A percentile compares a stretch with the other conserved stretches of the same genome.
Evolutionary conservation across 1,140 invertebrate species (phyloP).

Genomic region (Polypedilum vanderplanki): DNA sequence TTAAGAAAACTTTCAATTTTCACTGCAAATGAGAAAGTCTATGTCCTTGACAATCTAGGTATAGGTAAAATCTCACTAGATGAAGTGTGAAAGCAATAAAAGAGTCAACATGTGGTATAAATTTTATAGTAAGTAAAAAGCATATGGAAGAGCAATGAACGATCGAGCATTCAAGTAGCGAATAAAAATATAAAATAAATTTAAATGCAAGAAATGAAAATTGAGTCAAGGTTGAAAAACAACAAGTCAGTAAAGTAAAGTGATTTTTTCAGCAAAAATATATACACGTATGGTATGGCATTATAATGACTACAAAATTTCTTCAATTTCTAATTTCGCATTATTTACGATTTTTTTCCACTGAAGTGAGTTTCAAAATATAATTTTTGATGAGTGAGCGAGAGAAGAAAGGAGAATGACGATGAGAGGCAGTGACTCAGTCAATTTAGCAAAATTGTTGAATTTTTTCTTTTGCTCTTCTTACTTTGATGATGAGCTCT

Average conservation of each 20-base stretch:
- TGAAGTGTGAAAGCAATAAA: not conserved
- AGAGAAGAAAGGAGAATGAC: not conserved
- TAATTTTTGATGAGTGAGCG: not conserved
- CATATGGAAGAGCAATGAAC: conserved; percentile 5
- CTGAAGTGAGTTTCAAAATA: not conserved
- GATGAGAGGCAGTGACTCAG: not conserved
- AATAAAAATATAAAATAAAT: not conserved
- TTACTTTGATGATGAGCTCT: not conserved
- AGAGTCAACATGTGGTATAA: not conserved
- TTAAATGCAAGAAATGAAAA: not conserved
- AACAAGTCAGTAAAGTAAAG: not conserved
- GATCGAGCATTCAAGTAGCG: not conserved
- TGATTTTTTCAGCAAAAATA: not conserved
- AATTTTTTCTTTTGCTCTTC: not conserved
- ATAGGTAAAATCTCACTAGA: not conserved
- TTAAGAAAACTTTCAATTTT: not conserved
- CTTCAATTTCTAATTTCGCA: conserved; percentile 5
- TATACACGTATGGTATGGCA: not conserved
- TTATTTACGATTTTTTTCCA: conserved; percentile 6
- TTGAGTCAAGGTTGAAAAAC: conserved; percentile 9
- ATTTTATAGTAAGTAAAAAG: no score
- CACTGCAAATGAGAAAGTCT: not conserved
- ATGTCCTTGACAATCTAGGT: not conserved
- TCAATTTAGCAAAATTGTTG: not conserved
- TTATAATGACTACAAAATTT: not conserved